Percentiles rank a stretch among this genome's conserved stretches.
These are phyloP conservation scores for Esox lucius DNA, from an alignment of 2,797 vertebrate species.

Conservation along the genomic window DNA sequence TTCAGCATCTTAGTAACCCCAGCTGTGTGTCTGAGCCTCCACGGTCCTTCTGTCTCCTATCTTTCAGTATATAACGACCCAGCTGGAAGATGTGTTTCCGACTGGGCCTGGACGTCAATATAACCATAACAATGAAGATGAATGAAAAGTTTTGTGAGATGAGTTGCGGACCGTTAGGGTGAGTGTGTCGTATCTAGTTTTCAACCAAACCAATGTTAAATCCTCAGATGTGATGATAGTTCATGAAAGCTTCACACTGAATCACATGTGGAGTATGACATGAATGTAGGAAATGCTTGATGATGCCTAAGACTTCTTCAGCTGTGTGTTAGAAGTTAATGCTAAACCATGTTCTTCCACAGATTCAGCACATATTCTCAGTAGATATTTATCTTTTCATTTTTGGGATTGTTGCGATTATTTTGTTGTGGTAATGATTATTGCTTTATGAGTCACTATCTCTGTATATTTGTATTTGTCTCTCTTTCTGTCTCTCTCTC, in stretches of 20 bases:
- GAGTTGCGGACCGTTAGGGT: slow-evolving; percentile 30
- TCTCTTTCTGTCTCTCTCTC: slow-evolving; percentile 47
- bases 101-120: slow-evolving; percentile 26
- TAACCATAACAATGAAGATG: slow-evolving; percentile 23
- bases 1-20: not conserved
- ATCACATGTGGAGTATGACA: slow-evolving; percentile 19
- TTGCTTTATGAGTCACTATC: slow-evolving; percentile 38
- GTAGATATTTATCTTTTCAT: slow-evolving; percentile 33
- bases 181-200: slow-evolving; percentile 42
- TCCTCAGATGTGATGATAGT: slow-evolving; percentile 40
- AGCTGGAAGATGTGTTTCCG: not conserved
- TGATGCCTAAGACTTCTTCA: not conserved
- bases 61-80: not conserved
- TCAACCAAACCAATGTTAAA: not conserved
- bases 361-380: not conserved
- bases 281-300: slow-evolving; percentile 4
- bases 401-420: slow-evolving; percentile 36
- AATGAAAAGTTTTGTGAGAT: slow-evolving; percentile 22
- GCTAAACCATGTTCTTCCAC: not conserved
- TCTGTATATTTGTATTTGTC: not conserved
- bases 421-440: slow-evolving; percentile 49
- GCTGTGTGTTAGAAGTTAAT: not conserved
- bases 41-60: not conserved
- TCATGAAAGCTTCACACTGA: slow-evolving; percentile 43
- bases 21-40: not conserved